Conservation (phyloP, 1,140 invertebrate species). For the Acromyrmex echinatior region DNA sequence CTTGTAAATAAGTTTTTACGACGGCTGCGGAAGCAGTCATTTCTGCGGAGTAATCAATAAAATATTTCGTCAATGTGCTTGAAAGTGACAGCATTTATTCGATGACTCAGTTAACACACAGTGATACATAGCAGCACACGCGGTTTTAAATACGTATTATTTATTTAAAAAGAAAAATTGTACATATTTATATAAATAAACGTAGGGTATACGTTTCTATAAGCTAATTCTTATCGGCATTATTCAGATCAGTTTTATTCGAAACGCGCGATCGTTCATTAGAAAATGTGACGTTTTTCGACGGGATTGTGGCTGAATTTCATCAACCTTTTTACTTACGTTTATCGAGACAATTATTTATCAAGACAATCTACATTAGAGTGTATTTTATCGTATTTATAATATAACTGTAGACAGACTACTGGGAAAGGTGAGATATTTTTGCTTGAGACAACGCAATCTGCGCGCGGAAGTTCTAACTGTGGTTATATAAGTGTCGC, state of each 20-base stretch:
- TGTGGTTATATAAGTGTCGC: slow-evolving; percentile 56
- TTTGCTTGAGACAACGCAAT: slow-evolving; percentile 48
- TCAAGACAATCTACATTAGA: background rate
- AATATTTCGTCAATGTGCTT: background rate
- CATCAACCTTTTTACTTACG: background rate
- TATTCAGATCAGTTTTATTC: background rate
- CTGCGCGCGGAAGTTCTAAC: slow-evolving; percentile 44
- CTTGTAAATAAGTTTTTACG: slow-evolving; percentile 25
- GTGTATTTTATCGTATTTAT: background rate
- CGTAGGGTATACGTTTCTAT: background rate
- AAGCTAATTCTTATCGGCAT: background rate
- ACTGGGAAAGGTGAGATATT: slow-evolving; percentile 45
- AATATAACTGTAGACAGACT: background rate
- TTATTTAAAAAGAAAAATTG: background rate
- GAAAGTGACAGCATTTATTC: background rate
- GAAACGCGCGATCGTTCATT: background rate
- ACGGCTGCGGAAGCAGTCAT: background rate
- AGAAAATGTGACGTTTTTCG: background rate
- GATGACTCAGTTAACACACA: background rate
- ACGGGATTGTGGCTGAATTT: background rate
- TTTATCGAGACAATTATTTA: slow-evolving; percentile 10
- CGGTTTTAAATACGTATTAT: background rate
- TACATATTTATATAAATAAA: background rate
- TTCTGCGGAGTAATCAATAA: slow-evolving; percentile 12
- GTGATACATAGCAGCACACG: background rate